Percentiles rank a stretch among this genome's conserved stretches.
These are phyloP conservation scores for Pseudococcus longispinus DNA, from an alignment of 2,888 invertebrate genomes.

Conservation along the genomic window DNA sequence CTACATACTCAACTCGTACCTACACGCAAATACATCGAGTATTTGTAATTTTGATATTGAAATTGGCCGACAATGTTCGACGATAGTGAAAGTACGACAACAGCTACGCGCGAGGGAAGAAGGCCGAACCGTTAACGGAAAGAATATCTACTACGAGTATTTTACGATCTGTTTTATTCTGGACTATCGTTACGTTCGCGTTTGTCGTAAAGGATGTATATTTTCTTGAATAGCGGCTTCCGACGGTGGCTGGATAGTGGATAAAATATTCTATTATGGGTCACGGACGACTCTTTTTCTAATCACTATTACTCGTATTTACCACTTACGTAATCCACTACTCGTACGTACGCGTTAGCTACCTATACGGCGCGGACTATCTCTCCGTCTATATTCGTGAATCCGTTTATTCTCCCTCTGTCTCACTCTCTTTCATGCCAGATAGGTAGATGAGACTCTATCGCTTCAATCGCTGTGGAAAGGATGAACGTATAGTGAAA, in stretches of 20 bases:
- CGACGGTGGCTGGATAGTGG: neutral
- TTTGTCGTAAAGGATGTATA: neutral
- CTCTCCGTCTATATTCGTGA: neutral
- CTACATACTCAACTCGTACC: too few species aligned
- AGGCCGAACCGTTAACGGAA: neutral
- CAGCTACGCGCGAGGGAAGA: neutral
- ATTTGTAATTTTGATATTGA: neutral
- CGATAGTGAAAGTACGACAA: neutral
- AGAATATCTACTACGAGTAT: neutral
- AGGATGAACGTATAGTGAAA: neutral
- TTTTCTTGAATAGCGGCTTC: conserved; percentile 17
- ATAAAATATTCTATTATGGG: neutral
- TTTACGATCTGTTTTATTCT: conserved; percentile 11
- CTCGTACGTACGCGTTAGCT: neutral
- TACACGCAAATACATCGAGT: too few species aligned
- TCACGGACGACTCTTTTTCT: conserved; percentile 24
- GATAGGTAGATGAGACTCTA: neutral
- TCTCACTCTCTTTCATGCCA: neutral
- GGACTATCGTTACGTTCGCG: neutral
- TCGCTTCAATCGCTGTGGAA: too few species aligned
- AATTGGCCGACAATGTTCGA: neutral
- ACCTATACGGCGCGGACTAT: neutral
- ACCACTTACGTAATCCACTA: neutral
- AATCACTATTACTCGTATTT: neutral
- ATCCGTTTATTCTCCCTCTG: neutral